These are phyloP conservation scores for Falco peregrinus DNA, from an alignment of 2,797 vertebrate species.

Conservation along the genomic window DNA sequence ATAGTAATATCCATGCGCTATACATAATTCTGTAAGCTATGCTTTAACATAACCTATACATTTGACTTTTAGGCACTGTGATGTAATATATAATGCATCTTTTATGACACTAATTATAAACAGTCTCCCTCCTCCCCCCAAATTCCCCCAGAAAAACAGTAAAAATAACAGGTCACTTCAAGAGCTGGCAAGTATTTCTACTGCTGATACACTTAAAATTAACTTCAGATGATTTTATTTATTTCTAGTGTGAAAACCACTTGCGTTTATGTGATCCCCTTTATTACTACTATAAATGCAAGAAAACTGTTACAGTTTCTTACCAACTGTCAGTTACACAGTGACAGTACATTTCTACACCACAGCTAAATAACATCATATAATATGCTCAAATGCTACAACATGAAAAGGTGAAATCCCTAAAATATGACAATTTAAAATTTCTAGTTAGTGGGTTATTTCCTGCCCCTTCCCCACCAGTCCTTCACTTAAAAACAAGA, in stretches of 20 bases:
- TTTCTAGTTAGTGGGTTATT: background rate
- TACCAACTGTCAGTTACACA: background rate
- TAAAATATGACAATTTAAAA: background rate
- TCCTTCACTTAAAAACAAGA: background rate
- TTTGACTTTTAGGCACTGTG: background rate
- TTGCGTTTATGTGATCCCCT: slow-evolving; percentile 28
- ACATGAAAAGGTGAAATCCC: background rate
- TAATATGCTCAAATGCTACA: background rate
- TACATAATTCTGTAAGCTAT: background rate
- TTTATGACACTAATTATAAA: slow-evolving; percentile 3
- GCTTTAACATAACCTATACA: background rate
- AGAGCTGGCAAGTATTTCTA: background rate
- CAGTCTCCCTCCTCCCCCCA: background rate
- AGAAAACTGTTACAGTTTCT: background rate
- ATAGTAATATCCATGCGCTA: background rate
- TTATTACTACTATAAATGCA: slow-evolving; percentile 33
- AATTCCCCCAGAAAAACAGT: background rate
- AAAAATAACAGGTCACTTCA: background rate
- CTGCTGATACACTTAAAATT: background rate
- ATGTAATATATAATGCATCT: background rate
- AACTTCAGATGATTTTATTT: slow-evolving; percentile 38
- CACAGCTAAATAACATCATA: background rate
- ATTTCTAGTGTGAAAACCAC: slow-evolving; percentile 41
- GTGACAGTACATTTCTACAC: background rate
- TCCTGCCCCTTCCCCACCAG: background rate